phyloP scores from a whole-genome alignment of 92 coral and sea anemone genomes.

The Actinernus sp. region DNA sequence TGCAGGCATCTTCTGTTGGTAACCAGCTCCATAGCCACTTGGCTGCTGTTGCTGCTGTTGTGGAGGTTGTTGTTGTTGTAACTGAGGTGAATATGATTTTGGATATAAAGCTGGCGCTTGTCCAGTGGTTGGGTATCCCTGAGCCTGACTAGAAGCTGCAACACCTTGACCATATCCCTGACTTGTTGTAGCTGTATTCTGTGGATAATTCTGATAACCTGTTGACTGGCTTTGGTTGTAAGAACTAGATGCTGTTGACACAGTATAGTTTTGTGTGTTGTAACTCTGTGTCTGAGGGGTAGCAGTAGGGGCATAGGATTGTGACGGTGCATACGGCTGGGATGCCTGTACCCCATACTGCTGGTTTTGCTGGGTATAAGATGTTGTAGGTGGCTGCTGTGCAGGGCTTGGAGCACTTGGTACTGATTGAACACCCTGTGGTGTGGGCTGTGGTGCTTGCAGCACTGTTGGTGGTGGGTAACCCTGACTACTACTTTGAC shows the following conservation, averaged over 20 bases:
- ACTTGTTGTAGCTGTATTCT: constrained; percentile 7
- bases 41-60: constrained; percentile 48
- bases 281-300: constrained; percentile 54
- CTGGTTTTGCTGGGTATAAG: constrained; percentile 64
- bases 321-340: background rate
- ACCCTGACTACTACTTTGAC: background rate
- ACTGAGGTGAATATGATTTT: constrained; percentile 29
- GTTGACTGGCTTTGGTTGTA: constrained; percentile 57
- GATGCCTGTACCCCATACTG: constrained; percentile 2
- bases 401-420: background rate
- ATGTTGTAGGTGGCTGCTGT: constrained; percentile 9
- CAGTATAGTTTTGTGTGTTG: constrained; percentile 7
- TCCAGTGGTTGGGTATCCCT: background rate
- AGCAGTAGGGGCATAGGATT: background rate
- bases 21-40: constrained; percentile 29
- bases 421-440: background rate
- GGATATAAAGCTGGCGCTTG: background rate
- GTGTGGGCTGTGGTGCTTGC: background rate
- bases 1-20: no score
- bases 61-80: constrained; percentile 23
- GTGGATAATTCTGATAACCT: constrained; percentile 9
- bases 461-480: background rate
- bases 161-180: constrained; percentile 24
- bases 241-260: constrained; percentile 22
- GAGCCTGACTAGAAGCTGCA: constrained; percentile 16